phyloP scores from a whole-genome alignment of 2,113 vertebrate genomes.

The Semicossyphus pulcher region DNA sequence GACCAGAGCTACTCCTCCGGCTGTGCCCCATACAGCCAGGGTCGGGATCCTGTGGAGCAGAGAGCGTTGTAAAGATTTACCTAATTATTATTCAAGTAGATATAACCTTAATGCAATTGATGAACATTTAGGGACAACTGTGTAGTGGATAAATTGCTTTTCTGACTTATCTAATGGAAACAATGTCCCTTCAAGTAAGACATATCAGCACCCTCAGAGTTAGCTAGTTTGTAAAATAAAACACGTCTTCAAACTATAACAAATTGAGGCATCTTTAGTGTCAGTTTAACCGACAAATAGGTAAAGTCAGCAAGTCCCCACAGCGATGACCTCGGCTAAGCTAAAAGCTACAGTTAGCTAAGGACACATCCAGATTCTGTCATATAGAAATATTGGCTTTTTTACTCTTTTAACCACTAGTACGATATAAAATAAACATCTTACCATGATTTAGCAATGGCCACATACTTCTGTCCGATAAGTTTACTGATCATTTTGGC shows the following conservation, averaged over 20 bases:
- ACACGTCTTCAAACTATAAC: no score
- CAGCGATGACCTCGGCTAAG: constrained; percentile 66
- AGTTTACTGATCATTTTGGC: constrained; percentile 80
- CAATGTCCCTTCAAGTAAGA: no score
- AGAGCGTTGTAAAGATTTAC: neutral
- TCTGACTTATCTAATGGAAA: no score
- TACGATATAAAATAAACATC: neutral
- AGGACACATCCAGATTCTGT: constrained; percentile 16
- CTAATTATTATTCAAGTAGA: neutral
- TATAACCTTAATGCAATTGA: neutral
- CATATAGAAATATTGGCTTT: neutral
- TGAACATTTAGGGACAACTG: neutral
- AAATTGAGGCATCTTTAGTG: neutral
- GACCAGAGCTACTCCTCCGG: constrained; percentile 84
- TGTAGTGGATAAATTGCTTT: no score
- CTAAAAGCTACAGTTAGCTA: constrained; percentile 60
- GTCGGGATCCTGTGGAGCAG: constrained; percentile 86
- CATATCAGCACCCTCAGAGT: no score
- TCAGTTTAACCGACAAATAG: neutral
- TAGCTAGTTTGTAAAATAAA: no score
- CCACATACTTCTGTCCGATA: constrained; percentile 82
- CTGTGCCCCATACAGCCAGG: constrained; percentile 83
- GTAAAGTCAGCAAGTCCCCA: constrained; percentile 22
- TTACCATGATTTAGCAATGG: constrained; percentile 88
- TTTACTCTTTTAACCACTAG: neutral